Evolutionary conservation across 2,113 vertebrate species (phyloP).

Genomic region (Beaufortia kweichowensis): DNA sequence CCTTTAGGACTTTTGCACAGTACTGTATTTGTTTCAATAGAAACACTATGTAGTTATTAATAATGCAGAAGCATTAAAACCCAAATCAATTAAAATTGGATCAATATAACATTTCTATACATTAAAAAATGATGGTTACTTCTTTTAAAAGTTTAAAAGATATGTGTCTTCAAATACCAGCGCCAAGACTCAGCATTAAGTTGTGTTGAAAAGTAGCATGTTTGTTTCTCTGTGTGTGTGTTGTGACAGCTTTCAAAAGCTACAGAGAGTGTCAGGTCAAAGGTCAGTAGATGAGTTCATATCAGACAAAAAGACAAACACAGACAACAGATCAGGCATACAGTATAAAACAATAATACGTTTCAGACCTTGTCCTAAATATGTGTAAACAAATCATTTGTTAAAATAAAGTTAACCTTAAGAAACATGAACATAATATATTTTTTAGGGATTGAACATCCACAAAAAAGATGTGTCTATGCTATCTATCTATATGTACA

Average conservation of each 20-base stretch:
- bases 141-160: background rate
- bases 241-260: slow-evolving; percentile 20
- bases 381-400: too few relatives aligned
- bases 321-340: background rate
- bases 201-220: background rate
- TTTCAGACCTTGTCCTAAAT: background rate
- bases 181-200: background rate
- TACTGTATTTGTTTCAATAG: too few relatives aligned
- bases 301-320: slow-evolving; percentile 9
- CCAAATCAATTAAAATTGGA: slow-evolving; percentile 10
- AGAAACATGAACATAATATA: too few relatives aligned
- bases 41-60: slow-evolving; percentile 24
- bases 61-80: slow-evolving; percentile 29
- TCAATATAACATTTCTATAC: slow-evolving; percentile 29
- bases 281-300: slow-evolving; percentile 19
- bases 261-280: background rate
- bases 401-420: too few relatives aligned
- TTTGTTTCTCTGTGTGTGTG: slow-evolving; percentile 3
- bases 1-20: too few relatives aligned
- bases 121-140: slow-evolving; percentile 20
- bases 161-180: background rate
- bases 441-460: too few relatives aligned
- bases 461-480: too few relatives aligned
- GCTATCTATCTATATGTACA: too few relatives aligned
- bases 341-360: background rate